A percentile compares a stretch with the other conserved stretches of the same genome.
Evolutionary conservation across 2,113 vertebrate genomes (phyloP).

Genomic region (Ceyx cyanopectus): DNA sequence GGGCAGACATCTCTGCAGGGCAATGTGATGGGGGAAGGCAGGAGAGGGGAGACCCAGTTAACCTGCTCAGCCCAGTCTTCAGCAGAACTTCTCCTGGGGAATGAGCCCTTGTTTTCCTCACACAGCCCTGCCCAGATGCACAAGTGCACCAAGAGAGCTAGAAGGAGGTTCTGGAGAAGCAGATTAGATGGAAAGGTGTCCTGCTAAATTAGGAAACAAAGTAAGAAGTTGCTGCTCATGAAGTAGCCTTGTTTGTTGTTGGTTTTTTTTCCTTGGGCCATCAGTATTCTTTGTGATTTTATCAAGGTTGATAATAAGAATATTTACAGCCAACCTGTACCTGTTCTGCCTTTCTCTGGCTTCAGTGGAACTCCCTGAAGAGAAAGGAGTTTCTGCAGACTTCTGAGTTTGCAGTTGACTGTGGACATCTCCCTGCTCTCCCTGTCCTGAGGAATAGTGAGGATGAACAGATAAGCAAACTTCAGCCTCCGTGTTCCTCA

Average conservation of each 20-base stretch:
- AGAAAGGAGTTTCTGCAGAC: not conserved
- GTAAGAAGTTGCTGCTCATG: not conserved
- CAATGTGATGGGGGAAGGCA: not conserved
- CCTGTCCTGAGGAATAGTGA: not conserved
- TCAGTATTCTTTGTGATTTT: not conserved
- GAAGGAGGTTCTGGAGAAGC: not conserved
- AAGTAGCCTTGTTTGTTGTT: not conserved
- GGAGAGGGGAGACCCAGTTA: not conserved
- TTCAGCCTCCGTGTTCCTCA: not conserved
- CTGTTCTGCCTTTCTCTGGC: not conserved
- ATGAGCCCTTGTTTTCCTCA: accelerated
- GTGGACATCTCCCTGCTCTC: not conserved
- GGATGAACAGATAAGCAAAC: not conserved
- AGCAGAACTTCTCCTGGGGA: not conserved
- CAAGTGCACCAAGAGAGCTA: accelerated
- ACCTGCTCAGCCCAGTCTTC: not conserved
- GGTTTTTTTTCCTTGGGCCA: not conserved
- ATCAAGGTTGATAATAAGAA: not conserved
- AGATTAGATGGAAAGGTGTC: not conserved
- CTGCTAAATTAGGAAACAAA: not conserved
- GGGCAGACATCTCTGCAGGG: not conserved
- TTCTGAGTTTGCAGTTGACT: not conserved
- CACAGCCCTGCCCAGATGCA: not conserved
- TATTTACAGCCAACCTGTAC: not conserved
- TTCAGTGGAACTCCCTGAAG: not conserved